Percentiles rank a stretch among this genome's conserved stretches.
Conservation (phyloP, 2,797 vertebrate species). For the Calcarius lapponicus region DNA sequence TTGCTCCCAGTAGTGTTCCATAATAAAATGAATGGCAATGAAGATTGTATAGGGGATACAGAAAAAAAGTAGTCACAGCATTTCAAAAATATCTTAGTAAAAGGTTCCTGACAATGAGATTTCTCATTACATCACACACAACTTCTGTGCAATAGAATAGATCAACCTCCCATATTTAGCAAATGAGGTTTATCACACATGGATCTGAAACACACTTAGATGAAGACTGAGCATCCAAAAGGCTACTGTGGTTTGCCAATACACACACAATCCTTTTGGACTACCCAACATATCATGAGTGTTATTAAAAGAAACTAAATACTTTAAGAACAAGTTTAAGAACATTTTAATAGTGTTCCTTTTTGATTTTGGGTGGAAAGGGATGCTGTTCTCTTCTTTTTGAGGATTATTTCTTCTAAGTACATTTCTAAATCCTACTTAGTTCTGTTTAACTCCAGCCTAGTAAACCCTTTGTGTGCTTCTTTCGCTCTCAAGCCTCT, state of each 20-base stretch:
- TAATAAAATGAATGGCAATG: background rate
- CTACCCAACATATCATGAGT: background rate
- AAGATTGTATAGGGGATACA: background rate
- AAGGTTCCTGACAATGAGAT: background rate
- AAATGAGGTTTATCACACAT: background rate
- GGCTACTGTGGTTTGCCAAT: constrained; percentile 29
- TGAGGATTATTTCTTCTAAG: constrained; percentile 31
- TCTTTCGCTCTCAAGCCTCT: background rate
- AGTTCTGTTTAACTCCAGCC: constrained; percentile 4
- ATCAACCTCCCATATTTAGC: background rate
- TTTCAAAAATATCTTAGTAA: background rate
- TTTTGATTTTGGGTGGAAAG: constrained; percentile 41
- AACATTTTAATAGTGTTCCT: constrained; percentile 37
- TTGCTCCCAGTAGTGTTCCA: background rate
- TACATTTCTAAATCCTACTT: constrained; percentile 36
- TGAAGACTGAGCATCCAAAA: background rate
- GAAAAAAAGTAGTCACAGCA: background rate
- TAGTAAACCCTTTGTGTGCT: background rate
- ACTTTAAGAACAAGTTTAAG: constrained; percentile 64
- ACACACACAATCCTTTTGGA: constrained; percentile 26
- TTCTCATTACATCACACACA: background rate
- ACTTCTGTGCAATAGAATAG: background rate
- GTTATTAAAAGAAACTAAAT: constrained; percentile 62
- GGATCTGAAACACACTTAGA: background rate
- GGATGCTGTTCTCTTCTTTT: constrained; percentile 12